Conservation (phyloP, 2,113 vertebrate species). For the Prunella fulvescens region DNA sequence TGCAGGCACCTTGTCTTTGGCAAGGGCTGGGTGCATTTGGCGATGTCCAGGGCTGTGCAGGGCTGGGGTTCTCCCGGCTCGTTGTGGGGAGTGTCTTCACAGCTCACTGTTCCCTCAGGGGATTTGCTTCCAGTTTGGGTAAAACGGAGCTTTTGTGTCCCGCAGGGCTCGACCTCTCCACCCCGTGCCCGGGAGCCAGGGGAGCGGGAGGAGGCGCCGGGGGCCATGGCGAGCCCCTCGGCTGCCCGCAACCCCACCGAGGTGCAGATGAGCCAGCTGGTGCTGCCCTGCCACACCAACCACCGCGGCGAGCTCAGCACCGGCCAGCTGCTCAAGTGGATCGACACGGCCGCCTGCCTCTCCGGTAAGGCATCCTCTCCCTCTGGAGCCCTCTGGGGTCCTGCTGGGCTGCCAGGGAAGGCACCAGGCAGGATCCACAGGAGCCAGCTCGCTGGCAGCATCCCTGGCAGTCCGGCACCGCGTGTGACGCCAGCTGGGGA, state of each 20-base stretch:
- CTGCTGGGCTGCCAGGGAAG: background rate
- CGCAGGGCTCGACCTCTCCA: background rate
- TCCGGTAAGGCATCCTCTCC: slow-evolving; percentile 73
- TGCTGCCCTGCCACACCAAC: slow-evolving; percentile 93
- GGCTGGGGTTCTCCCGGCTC: background rate
- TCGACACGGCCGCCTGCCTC: slow-evolving; percentile 93
- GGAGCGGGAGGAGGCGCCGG: background rate
- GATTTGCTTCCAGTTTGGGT: background rate
- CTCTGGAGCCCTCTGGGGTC: background rate
- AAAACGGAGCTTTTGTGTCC: accelerated
- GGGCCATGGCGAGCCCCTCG: slow-evolving; percentile 13
- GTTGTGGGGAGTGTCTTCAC: accelerated
- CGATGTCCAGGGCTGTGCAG: accelerated
- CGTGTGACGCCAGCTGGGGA: background rate
- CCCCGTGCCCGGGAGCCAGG: slow-evolving; percentile 26
- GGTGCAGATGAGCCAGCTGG: slow-evolving; percentile 97
- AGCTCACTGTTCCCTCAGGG: accelerated
- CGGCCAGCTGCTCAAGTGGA: slow-evolving; percentile 97
- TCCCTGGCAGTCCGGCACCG: background rate
- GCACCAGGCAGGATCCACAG: background rate
- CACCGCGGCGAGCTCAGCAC: slow-evolving; percentile 86
- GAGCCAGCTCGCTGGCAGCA: background rate
- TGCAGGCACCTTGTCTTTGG: accelerated
- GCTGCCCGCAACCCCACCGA: slow-evolving; percentile 81
- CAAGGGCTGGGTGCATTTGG: background rate